These are phyloP conservation scores for Fragum fragum DNA, from an alignment of 2,888 invertebrate genomes.

Conservation along the genomic window DNA sequence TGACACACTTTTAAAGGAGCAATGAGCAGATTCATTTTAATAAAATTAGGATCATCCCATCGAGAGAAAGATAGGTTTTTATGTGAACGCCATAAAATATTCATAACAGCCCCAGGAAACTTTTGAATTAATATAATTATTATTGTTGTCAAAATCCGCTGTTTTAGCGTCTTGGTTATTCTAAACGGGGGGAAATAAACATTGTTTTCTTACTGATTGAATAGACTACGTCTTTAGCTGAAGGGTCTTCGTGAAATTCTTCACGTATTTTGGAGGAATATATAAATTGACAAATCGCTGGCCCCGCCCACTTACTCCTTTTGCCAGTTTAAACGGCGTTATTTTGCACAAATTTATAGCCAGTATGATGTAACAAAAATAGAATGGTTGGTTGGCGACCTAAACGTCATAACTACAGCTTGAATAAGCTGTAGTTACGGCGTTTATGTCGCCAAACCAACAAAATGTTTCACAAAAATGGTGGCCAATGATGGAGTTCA, in stretches of 20 bases:
- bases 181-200: neutral
- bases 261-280: neutral
- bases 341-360: no score
- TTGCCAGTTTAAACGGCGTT: no score
- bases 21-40: neutral
- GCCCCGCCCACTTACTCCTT: no score
- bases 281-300: neutral
- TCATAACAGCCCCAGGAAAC: slow-evolving; percentile 2
- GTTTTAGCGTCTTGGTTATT: neutral
- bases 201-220: neutral
- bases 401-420: no score
- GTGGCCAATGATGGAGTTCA: no score
- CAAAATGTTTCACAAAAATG: no score
- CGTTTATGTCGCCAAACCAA: no score
- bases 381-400: no score
- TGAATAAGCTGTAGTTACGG: no score
- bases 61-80: slow-evolving; percentile 12
- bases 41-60: neutral
- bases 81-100: neutral
- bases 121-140: slow-evolving; percentile 21
- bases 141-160: neutral
- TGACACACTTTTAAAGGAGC: neutral
- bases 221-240: neutral
- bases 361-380: no score
- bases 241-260: neutral